Base-by-base conservation (phyloP, 2,888 invertebrate genomes). In the Adelphocoris suturalis region DNA sequence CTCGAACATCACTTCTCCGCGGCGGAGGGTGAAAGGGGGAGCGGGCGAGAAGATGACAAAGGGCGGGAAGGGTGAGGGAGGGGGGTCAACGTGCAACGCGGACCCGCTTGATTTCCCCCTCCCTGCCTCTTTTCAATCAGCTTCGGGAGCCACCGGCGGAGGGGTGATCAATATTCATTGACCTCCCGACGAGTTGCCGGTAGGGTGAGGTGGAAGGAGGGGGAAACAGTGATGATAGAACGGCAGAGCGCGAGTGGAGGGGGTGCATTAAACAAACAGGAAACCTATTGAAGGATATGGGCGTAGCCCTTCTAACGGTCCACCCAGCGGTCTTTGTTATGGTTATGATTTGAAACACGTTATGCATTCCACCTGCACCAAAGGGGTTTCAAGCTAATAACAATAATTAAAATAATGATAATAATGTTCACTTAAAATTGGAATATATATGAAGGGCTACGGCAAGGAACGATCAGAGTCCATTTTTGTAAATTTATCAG, bases 151-250 rank as follows among this genome's bases (percentile, higher is more conserved):
- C 19, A 23, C 68, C 46, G 4, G 78, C 16, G 19, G 23, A 19
- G 68, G 68, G 78, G 78, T 78, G 78, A 78, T 78, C 78, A 78
- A 78, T 78, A 78, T 78, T 78, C 78, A 78, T 78, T 78, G 78
- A 78, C 78, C 78, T 78, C 78, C 78, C 78, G 78, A 78, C 78
- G 13, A 19, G 68, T 23, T 13, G 68, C 12, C 4, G 12, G 19
- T 3, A 23, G 7, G 16, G 46, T 4, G 78, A 19, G 19, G 46
- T 16, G 78, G 78, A 37, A 28, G 78, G 78, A 14, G 78, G 78
- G 16, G 46, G 37, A 27, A 27, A 27, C 37, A 37, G 37, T 37
- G 37, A 37, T 37, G 37, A 37, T 7, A 37, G 37, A 37, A 37
- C 37, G 37, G 7, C 37, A 37, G 37, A 4, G 37, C 23, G 75